Percentiles rank a stretch among this genome's conserved stretches.
These are phyloP conservation scores for Pachydiplax longipennis DNA, from an alignment of 2,888 invertebrate species.

Conservation along the genomic window DNA sequence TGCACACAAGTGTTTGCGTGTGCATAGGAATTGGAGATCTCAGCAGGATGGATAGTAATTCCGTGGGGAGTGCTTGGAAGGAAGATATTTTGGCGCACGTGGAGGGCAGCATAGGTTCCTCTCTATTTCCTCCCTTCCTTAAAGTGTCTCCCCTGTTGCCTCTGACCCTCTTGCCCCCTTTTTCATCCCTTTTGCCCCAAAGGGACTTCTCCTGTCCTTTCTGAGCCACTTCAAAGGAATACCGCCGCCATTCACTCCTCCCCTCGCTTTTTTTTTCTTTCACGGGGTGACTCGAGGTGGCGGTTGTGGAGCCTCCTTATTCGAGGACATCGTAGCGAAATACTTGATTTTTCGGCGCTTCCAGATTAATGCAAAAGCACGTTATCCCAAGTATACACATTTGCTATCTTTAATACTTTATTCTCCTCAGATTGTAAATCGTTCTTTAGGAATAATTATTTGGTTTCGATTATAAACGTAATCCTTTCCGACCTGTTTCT, in stretches of 20 bases:
- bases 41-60: neutral
- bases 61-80: neutral
- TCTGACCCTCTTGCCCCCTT: neutral
- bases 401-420: too few relatives aligned
- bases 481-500: too few relatives aligned
- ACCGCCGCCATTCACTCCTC: neutral
- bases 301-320: neutral
- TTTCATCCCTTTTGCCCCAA: neutral
- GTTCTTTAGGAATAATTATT: too few relatives aligned
- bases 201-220: neutral
- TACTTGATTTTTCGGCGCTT: neutral
- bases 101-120: neutral
- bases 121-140: neutral
- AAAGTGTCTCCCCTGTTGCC: neutral
- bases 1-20: neutral
- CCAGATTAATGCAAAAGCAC: too few relatives aligned
- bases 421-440: too few relatives aligned
- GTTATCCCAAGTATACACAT: neutral
- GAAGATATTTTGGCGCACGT: neutral
- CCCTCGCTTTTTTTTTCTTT: neutral
- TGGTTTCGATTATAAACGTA: too few relatives aligned
- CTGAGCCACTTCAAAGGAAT: constrained; percentile 30
- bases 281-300: neutral
- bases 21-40: neutral
- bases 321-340: neutral